Evolutionary conservation across 1,140 invertebrate genomes (phyloP), one percentile per base, ranked within the genome.

Genomic region (Pentalonia nigronervosa): DNA sequence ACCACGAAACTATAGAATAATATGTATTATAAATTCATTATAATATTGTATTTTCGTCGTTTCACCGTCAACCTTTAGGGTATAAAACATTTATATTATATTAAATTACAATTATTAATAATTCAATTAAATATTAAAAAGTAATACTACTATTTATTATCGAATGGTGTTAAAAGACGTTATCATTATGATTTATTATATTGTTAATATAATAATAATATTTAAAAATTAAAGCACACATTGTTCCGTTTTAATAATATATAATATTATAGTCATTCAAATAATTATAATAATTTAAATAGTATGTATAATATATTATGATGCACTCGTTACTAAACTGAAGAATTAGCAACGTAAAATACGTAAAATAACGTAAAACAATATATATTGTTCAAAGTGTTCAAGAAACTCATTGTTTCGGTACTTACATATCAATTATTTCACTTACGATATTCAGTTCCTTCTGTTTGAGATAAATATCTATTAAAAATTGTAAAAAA

Each of bases 211-310:
- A n/a, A n/a, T n/a, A n/a, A n/a, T n/a, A n/a, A n/a, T n/a, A 67
- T 67, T 67, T 67, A 67, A 67, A 67, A 67, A 67, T 67, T 67
- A n/a, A n/a, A n/a, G 17, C 7, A 67, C 14, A 67, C 4, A n/a
- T 17, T 67, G 11, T 67, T 67, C 11, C 30, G 60, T n/a, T 67
- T 11, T 67, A 67, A 14, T 67, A n/a, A 14, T 67, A n/a, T 67
- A n/a, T 17, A 67, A 67, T 67, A 17, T 6, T n/a, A 3, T 17
- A n/a, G 3, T n/a, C 25, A 67, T 67, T 67, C 14, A 17, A 53
- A 53, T 53, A 67, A n/a, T 67, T n/a, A 67, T 67, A 67, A 67
- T 67, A 67, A 67, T 67, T n/a, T n/a, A n/a, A 67, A 67, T 67
- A 67, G 17, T 67, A n/a, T 67, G 60, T n/a, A 17, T n/a, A n/a